A percentile compares a stretch with the other conserved stretches of the same genome.
These are phyloP conservation scores for Erpetoichthys calabaricus DNA, from an alignment of 2,797 vertebrate species.

Conservation along the genomic window DNA sequence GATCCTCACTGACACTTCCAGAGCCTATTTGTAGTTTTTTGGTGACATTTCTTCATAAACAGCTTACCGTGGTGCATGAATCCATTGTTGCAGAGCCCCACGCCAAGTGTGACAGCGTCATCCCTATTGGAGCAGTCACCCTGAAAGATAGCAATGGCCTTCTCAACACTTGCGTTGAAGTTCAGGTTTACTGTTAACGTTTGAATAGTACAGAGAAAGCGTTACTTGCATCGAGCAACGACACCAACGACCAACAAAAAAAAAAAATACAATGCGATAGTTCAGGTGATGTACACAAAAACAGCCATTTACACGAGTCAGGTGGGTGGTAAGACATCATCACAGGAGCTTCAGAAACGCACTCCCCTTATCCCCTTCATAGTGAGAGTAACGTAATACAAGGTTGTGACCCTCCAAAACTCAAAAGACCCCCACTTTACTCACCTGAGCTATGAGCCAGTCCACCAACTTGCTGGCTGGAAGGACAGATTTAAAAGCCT, in stretches of 20 bases:
- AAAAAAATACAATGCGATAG: too few species aligned
- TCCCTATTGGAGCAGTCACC: constrained; percentile 89
- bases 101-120: constrained; percentile 83
- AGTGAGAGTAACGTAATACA: too few species aligned
- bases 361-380: too few species aligned
- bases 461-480: constrained; percentile 88
- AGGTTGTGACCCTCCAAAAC: neutral
- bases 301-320: too few species aligned
- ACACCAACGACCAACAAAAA: too few species aligned
- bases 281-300: too few species aligned
- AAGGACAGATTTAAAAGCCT: constrained; percentile 91
- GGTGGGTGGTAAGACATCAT: too few species aligned
- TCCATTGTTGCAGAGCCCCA: constrained; percentile 92
- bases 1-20: too few species aligned
- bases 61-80: constrained; percentile 95
- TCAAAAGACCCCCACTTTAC: neutral
- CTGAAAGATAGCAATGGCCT: constrained; percentile 47
- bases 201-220: too few species aligned
- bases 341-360: too few species aligned
- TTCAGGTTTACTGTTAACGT: neutral
- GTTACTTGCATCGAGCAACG: too few species aligned
- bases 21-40: too few species aligned
- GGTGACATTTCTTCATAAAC: neutral
- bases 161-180: constrained; percentile 15
- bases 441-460: constrained; percentile 88